Conservation (phyloP, 2,797 vertebrate species). For the Gymnothorax reevesii region DNA sequence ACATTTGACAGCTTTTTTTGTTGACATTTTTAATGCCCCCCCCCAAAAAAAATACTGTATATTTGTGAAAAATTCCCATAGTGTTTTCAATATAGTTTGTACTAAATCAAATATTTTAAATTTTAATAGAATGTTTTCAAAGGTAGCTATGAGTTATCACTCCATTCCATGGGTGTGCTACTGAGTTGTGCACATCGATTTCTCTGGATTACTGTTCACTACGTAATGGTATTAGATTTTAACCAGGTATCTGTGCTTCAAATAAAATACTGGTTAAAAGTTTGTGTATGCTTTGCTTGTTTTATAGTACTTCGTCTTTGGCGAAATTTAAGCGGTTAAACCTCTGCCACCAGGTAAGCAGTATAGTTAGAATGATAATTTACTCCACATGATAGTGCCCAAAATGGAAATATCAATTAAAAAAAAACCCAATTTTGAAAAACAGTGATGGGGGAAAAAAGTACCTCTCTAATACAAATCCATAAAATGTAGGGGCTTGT, state of each 20-base stretch:
- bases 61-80: neutral
- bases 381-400: too few species aligned
- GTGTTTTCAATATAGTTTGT: neutral
- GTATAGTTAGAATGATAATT: too few species aligned
- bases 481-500: too few species aligned
- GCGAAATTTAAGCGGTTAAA: too few species aligned
- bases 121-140: conserved; percentile 6
- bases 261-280: neutral
- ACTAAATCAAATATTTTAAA: neutral
- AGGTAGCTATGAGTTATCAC: neutral
- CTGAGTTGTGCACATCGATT: neutral
- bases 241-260: neutral
- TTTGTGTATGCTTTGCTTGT: too few species aligned
- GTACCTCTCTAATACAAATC: too few species aligned
- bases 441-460: too few species aligned
- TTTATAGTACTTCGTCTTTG: too few species aligned
- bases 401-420: too few species aligned
- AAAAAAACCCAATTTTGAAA: too few species aligned
- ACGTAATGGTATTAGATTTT: neutral
- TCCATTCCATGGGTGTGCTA: neutral
- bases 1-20: conserved; percentile 8
- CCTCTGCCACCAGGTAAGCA: too few species aligned
- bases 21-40: neutral
- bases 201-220: neutral
- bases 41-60: neutral